Evolutionary conservation across 2,888 invertebrate genomes (phyloP).

Genomic region (Caradrina clavipalpis): DNA sequence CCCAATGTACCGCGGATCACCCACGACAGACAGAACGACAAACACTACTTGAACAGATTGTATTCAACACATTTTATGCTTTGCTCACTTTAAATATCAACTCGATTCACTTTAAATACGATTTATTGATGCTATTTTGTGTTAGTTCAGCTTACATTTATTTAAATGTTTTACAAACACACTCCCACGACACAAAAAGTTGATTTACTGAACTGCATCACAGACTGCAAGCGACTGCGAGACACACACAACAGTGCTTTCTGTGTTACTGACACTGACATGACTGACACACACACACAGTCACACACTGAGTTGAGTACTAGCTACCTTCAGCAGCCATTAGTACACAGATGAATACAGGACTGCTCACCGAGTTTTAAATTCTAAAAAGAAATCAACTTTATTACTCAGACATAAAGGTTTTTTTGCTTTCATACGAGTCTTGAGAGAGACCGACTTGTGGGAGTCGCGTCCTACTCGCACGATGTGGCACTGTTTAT

Average conservation of each 20-base stretch:
- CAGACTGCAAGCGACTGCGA: neutral
- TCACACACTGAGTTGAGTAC: too few relatives aligned
- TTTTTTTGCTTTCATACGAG: neutral
- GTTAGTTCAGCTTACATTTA: slow-evolving; percentile 43
- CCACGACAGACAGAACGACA: slow-evolving; percentile 68
- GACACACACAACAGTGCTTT: neutral
- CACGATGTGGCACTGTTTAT: neutral
- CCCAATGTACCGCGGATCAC: slow-evolving; percentile 63
- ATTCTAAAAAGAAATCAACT: neutral
- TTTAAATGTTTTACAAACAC: slow-evolving; percentile 36
- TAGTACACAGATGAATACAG: neutral
- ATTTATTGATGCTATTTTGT: slow-evolving; percentile 17
- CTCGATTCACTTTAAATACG: slow-evolving; percentile 23
- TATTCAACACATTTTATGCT: slow-evolving; percentile 41
- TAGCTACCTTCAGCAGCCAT: too few relatives aligned
- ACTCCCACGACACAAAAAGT: slow-evolving; percentile 42
- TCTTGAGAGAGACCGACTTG: neutral
- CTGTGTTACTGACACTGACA: neutral
- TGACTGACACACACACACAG: too few relatives aligned
- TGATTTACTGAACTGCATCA: slow-evolving; percentile 12
- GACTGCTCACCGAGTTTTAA: neutral
- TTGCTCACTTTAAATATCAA: slow-evolving; percentile 17
- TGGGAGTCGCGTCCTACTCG: neutral
- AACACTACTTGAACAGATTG: slow-evolving; percentile 62
- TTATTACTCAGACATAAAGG: neutral